Conservation (phyloP, 2,113 vertebrate species). For the Nycticebus coucang region DNA sequence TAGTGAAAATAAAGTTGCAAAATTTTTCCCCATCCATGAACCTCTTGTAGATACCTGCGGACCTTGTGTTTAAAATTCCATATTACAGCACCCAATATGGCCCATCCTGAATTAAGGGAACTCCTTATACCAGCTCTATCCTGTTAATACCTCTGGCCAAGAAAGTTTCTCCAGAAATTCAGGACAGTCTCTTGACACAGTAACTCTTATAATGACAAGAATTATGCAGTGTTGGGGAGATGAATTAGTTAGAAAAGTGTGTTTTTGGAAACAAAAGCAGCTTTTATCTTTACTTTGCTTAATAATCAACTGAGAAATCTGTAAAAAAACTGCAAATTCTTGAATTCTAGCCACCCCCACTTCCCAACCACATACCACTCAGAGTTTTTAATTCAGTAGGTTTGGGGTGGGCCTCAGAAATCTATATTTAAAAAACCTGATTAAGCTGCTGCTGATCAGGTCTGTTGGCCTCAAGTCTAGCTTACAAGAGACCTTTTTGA, state of each 20-base stretch:
- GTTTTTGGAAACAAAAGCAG: conserved; percentile 10
- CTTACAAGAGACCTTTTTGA: background rate
- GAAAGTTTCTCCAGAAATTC: conserved; percentile 10
- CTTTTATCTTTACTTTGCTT: conserved; percentile 42
- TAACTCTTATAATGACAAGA: background rate
- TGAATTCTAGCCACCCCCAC: background rate
- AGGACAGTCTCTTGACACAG: background rate
- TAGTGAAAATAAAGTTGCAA: conserved; percentile 25
- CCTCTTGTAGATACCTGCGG: background rate
- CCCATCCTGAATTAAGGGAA: conserved; percentile 24
- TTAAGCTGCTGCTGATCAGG: background rate
- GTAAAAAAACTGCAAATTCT: background rate
- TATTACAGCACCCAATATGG: background rate
- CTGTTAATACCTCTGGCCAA: background rate
- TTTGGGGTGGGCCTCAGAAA: background rate
- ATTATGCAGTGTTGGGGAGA: background rate
- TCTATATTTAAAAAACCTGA: conserved; percentile 22
- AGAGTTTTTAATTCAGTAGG: background rate
- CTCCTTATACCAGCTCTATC: background rate
- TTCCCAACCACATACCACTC: background rate
- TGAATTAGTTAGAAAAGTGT: background rate
- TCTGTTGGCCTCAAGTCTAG: background rate
- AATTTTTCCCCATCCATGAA: background rate
- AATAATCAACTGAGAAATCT: conserved; percentile 28
- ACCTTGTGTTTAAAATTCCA: background rate